Evolutionary conservation across 2,888 invertebrate species (phyloP), one percentile per base, ranked within the genome.

Genomic region (Callosobruchus maculatus): DNA sequence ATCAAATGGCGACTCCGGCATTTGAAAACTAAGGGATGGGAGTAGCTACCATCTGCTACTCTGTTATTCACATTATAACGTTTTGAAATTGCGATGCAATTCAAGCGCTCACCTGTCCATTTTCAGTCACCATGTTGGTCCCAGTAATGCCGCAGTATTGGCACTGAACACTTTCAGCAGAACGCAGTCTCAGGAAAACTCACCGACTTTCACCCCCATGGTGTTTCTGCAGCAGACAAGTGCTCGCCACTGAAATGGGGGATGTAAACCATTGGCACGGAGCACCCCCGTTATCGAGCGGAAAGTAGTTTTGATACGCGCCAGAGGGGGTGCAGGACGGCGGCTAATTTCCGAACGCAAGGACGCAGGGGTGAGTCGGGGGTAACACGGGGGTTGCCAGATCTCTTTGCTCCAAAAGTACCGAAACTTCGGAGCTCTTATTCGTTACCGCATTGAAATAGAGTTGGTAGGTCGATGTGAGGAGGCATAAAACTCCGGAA

Each of bases 261-360:
- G 77, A 81, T 80, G 77, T 78, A 79, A 83, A 80, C 83, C 85
- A 83, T 83, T 84, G 84, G 83, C 83, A 83, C 83, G 74, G 81
- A 82, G 82, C 84, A 82, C 83, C 85, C 85, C 85, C 82, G 81
- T 78, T 87, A 87, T 87, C 85, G 87, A 87, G 84, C 81, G 83
- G 86, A 86, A 86, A 83, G 80, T 81, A 85, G 82, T 82, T 85
- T 86, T 84, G 85, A 85, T 68, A 68, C 21, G 21, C 68, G 21
- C 1, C 21, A 18, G 13, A 49, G 49, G 49, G 26, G 49, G 49
- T 49, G 49, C 49, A 49, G 49, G 13, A 49, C 18, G 49, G 49
- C 7, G 49, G 49, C 49, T 49, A 49, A 49, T 49, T 49, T 49
- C 49, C 49, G 49, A 49, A 49, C 26, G 49, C 49, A 49, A 49